Conservation (phyloP, 2,113 vertebrate genomes). For the Zosterops japonicus region DNA sequence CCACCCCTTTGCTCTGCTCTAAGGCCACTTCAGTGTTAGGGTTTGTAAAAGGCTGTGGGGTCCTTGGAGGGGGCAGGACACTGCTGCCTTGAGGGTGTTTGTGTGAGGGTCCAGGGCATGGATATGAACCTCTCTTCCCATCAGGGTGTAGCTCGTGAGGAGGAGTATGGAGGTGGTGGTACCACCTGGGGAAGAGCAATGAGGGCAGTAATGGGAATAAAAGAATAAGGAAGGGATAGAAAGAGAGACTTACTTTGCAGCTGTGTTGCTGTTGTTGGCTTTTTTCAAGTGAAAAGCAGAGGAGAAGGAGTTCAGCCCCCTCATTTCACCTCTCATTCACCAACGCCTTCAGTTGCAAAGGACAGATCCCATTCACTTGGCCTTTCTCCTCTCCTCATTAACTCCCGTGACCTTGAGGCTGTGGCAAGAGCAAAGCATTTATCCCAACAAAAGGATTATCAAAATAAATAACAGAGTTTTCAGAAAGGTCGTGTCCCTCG, state of each 20-base stretch:
- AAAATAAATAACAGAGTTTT: conserved; percentile 65
- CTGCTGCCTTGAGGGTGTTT: neutral
- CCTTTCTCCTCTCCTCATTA: conserved; percentile 65
- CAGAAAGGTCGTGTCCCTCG: conserved; percentile 38
- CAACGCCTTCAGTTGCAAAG: conserved; percentile 1
- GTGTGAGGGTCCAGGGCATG: rapidly evolving
- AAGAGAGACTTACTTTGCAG: neutral
- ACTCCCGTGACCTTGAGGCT: conserved; percentile 40
- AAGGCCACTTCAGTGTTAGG: neutral
- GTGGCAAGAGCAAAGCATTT: conserved; percentile 37
- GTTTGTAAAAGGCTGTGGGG: neutral
- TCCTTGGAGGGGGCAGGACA: neutral
- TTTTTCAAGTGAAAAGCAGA: neutral
- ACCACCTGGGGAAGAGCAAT: neutral
- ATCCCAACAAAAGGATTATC: conserved; percentile 62
- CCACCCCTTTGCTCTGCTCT: neutral
- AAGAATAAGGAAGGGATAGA: neutral
- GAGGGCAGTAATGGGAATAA: neutral
- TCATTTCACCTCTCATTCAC: conserved; percentile 38
- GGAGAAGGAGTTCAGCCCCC: neutral
- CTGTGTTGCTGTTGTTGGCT: neutral
- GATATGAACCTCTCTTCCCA: neutral
- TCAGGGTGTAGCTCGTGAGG: neutral
- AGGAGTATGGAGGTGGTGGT: neutral
- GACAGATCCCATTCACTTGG: conserved; percentile 43